Conservation (phyloP, 2,888 invertebrate species). For the Stenotaenia linearis region DNA sequence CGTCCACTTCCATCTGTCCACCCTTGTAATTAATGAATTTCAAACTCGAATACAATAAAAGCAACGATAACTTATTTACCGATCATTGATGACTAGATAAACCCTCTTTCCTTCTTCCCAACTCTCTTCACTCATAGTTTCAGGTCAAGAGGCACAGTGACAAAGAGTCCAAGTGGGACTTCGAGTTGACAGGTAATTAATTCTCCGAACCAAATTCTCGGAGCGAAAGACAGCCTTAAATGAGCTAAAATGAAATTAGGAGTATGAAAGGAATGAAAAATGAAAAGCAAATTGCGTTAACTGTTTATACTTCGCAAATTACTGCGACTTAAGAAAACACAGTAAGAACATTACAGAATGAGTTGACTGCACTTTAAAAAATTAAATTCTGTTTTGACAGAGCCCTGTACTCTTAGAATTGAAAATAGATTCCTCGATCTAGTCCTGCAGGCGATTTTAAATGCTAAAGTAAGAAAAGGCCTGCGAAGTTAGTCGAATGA, state of each 20-base stretch:
- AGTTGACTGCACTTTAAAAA: neutral
- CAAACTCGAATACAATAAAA: neutral
- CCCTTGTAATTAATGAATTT: neutral
- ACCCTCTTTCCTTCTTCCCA: neutral
- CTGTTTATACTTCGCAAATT: neutral
- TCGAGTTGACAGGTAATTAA: neutral
- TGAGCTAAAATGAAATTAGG: neutral
- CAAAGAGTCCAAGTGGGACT: neutral
- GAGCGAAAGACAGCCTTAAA: neutral
- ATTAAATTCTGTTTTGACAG: neutral
- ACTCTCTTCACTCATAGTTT: neutral
- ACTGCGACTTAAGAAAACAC: neutral
- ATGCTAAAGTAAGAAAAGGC: neutral
- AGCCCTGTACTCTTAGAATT: neutral
- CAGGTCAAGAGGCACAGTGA: neutral
- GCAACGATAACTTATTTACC: neutral
- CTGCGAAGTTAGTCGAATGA: neutral
- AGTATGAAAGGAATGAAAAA: neutral
- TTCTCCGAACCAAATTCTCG: neutral
- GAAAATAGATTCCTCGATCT: neutral
- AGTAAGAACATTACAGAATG: neutral
- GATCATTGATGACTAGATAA: neutral
- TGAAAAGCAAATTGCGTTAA: neutral
- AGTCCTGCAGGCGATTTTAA: neutral
- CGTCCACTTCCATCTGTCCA: no score